Base-by-base conservation (phyloP, 2,888 invertebrate species). In the Operophtera brumata region DNA sequence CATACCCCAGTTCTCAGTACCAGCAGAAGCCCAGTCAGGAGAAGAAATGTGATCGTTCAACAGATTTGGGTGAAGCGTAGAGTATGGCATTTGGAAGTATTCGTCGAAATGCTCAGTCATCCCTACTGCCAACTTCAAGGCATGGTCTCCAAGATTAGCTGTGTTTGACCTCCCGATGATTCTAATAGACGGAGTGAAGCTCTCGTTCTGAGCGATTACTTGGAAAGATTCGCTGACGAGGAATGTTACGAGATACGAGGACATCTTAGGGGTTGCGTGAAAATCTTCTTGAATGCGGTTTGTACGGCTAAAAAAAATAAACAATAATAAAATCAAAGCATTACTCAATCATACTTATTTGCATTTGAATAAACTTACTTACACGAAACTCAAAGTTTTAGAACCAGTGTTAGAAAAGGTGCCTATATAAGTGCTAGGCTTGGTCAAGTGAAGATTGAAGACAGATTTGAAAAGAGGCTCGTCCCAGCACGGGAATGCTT, bases 401-500 rank as follows among this genome's bases (percentile, higher is more conserved):
- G 20, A 10, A 1, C 90, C 91, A 87, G 94, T 94, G 64, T 94
- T 94, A 0, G 94, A 93, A 56, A 91, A 85, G 0, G 90, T 86
- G 0, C 76, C 78, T 5, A 75, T 75, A 73, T 91, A 92, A 20
- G 78, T 78, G 0, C 66, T 60, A 5, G 92, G 91, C 52, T 92
- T 91, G 0, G 92, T 91, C 44, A 97, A 85, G 61, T 92, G 93
- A 6, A 97, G 84, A 6, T 85, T 91, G 66, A 96, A 97, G 6
- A 88, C 92, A 0, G 96, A 94, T 77, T 96, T 96, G 72, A 94
- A 94, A 0, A 92, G 90, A 0, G 96, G 97, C 64, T 97, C 96
- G 70, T 97, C 97, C 82, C 96, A 96, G 75, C 96, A 96, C 0
- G 97, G 97, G 69, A 97, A 97, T 0, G 95, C 96, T 70, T 94